Evolutionary conservation across 2,797 vertebrate species (phyloP).

Genomic region (Setipinna tenuifilis): DNA sequence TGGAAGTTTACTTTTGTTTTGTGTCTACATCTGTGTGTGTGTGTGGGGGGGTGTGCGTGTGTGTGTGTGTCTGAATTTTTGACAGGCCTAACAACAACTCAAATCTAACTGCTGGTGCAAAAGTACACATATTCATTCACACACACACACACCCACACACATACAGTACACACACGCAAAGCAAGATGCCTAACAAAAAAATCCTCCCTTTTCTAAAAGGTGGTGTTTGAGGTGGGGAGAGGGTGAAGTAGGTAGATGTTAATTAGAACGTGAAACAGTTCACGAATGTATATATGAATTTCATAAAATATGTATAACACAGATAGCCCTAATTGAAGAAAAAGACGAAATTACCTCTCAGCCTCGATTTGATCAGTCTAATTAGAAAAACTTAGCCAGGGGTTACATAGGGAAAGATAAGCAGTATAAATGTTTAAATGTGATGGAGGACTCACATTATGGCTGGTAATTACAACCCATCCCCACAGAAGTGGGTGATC

Average conservation of each 20-base stretch:
- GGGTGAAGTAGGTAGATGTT: conserved; percentile 23
- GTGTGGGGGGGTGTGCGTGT: neutral
- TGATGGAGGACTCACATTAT: conserved; percentile 76
- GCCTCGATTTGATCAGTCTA: conserved; percentile 69
- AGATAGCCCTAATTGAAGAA: conserved; percentile 64
- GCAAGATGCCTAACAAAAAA: neutral
- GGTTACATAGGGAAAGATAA: conserved; percentile 68
- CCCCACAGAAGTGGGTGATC: conserved; percentile 67
- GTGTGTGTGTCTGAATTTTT: neutral
- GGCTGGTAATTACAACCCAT: conserved; percentile 72
- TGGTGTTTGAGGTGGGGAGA: neutral
- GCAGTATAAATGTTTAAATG: conserved; percentile 78
- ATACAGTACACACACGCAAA: neutral
- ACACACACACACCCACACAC: no score
- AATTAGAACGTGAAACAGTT: conserved; percentile 43
- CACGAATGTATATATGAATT: conserved; percentile 50
- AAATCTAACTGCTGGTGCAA: neutral
- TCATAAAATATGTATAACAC: conserved; percentile 61
- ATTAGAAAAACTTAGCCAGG: conserved; percentile 69
- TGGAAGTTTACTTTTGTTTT: neutral
- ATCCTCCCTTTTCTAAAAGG: neutral
- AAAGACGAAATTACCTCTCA: conserved; percentile 62
- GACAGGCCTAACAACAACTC: neutral
- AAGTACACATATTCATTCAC: neutral
- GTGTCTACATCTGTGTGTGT: no score